Percentiles rank a stretch among this genome's conserved stretches.
phyloP scores from a whole-genome alignment of 2,113 vertebrate genomes.

The Orycteropus afer region DNA sequence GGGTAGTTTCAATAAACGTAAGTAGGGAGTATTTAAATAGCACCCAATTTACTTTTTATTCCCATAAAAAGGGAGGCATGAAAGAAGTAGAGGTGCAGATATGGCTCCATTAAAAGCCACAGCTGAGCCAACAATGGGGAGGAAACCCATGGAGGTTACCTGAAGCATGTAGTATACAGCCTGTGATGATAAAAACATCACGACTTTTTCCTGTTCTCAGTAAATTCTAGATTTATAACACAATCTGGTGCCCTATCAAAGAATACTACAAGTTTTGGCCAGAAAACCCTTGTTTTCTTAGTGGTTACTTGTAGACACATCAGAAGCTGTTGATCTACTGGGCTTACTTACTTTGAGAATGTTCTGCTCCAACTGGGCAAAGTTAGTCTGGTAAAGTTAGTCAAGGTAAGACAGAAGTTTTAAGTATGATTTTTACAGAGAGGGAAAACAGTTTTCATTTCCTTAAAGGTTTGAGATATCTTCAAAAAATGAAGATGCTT shows the following conservation, averaged over 20 bases:
- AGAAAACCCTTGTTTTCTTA: background rate
- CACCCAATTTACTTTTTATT: slow-evolving; percentile 74
- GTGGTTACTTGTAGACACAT: background rate
- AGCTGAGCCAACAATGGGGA: slow-evolving; percentile 64
- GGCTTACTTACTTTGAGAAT: background rate
- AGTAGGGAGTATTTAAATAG: slow-evolving; percentile 67
- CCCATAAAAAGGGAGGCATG: slow-evolving; percentile 76
- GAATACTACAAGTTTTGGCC: background rate
- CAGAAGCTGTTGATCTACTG: background rate
- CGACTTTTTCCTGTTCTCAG: background rate
- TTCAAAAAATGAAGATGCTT: background rate
- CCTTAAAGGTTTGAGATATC: background rate
- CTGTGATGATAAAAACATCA: background rate
- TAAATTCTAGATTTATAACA: background rate
- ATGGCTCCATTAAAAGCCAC: slow-evolving; percentile 72
- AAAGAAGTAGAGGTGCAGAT: slow-evolving; percentile 72
- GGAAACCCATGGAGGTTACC: slow-evolving; percentile 42
- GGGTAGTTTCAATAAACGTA: slow-evolving; percentile 60
- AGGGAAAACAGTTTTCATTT: slow-evolving; percentile 28
- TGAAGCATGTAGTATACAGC: background rate
- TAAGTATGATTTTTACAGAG: slow-evolving; percentile 5
- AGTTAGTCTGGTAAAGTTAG: background rate
- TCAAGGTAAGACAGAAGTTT: background rate
- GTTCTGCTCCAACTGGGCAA: background rate
- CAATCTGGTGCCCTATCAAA: background rate